Percentiles rank a stretch among this genome's conserved stretches.
Evolutionary conservation across 35 echinoderm and acorn worm genomes (phyloP).

Genomic region (Holothuria glaberrima): DNA sequence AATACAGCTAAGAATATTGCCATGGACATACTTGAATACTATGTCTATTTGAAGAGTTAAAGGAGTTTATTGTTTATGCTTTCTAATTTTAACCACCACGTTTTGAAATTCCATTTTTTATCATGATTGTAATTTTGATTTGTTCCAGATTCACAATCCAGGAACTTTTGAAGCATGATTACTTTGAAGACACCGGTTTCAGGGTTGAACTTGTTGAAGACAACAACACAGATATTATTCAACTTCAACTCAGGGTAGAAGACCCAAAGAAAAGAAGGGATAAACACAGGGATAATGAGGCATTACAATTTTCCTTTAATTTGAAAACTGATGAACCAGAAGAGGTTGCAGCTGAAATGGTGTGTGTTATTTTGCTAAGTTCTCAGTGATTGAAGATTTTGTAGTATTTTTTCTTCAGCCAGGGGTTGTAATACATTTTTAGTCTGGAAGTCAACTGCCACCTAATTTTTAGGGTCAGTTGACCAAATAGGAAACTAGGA

Average conservation of each 20-base stretch:
- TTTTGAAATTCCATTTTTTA: neutral
- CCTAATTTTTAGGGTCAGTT: too few relatives aligned
- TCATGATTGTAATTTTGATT: neutral
- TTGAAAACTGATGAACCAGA: slow-evolving; percentile 93
- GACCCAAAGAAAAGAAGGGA: slow-evolving; percentile 98
- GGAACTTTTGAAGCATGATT: slow-evolving; percentile 90
- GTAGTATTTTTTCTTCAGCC: too few relatives aligned
- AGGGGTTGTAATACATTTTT: too few relatives aligned
- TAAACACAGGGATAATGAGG: slow-evolving; percentile 98
- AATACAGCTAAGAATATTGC: too few relatives aligned
- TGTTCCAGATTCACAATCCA: slow-evolving; percentile 80
- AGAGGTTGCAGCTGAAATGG: slow-evolving; percentile 97
- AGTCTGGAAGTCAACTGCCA: too few relatives aligned
- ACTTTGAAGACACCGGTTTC: slow-evolving; percentile 99
- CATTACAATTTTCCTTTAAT: slow-evolving; percentile 96
- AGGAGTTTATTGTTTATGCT: neutral
- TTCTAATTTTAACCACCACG: neutral
- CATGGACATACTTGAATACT: too few relatives aligned
- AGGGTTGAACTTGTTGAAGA: slow-evolving; percentile 93
- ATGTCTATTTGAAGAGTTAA: neutral
- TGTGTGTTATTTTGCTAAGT: slow-evolving; percentile 19
- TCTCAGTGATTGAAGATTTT: neutral
- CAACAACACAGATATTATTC: slow-evolving; percentile 80
- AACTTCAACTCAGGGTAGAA: slow-evolving; percentile 86
- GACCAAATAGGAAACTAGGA: too few relatives aligned